Evolutionary conservation across 53 echinoderm and acorn worm genomes (phyloP), one percentile per base, ranked within the genome.

Genomic region (Holothuria leucospilota): DNA sequence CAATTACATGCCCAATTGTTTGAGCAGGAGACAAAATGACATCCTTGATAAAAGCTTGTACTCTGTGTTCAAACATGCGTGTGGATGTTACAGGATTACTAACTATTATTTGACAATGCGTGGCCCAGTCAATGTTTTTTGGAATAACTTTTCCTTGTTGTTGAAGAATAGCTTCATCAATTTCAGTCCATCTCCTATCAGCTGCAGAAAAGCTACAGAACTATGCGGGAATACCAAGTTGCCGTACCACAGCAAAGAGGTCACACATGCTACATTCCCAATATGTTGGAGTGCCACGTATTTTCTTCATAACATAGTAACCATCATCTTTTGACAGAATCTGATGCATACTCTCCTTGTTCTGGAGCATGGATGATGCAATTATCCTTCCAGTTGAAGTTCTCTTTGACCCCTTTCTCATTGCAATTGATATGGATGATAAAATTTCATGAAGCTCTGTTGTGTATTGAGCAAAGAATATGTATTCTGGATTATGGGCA

Each of bases 391-490:
- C 85, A 59, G 74, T 46, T 24, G 62, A 41, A 39, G 68, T 87
- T 52, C 84, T 89, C 20, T 67, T 77, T 39, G 29, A 68, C 49
- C 96, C 88, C 87, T 91, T 86, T 25, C 93, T 68, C 63, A 95
- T 70, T 25, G 93, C 93, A 95, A n/a, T 91, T 38, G 96, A 91
- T 25, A 95, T 84, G 66, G 78, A 69, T 53, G 95, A 95, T 64
- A 84, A 25, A 27, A 95, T 89, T 84, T 93, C 85, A 18, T 91
- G 72, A 85, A 93, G 41, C 69, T 91, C 91, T 51, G 88, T 88
- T 26, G 86, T 34, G 84, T 82, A 93, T 29, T 95, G 92, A 51
- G 93, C 93, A 93, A 82, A 93, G 70, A 94, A 93, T 30, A 95
- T 89, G 23, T 88, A 95, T 46, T 95, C 91, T 80, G 85, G 65